phyloP scores from a whole-genome alignment of 2,113 vertebrate genomes.

The Chauna torquata region DNA sequence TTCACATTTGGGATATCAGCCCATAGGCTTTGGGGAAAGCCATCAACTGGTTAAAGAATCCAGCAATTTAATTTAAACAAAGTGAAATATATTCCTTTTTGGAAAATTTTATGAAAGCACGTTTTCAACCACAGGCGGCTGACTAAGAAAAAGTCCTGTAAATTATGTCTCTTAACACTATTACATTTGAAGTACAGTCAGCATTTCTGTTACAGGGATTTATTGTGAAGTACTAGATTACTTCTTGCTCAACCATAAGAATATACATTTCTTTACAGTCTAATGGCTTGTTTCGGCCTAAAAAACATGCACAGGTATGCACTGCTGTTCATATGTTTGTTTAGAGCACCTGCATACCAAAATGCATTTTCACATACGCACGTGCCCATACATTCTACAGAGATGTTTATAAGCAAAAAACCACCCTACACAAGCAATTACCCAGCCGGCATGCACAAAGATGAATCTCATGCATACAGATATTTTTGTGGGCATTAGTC shows the following conservation, averaged over 20 bases:
- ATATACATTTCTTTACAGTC: background rate
- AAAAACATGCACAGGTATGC: background rate
- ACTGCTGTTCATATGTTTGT: background rate
- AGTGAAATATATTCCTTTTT: background rate
- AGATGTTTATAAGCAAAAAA: background rate
- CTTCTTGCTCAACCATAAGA: background rate
- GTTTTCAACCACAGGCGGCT: background rate
- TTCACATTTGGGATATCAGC: background rate
- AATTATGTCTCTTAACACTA: background rate
- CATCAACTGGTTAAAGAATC: background rate
- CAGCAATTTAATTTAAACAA: background rate
- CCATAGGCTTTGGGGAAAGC: background rate
- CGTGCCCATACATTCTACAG: background rate
- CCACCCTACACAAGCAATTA: background rate
- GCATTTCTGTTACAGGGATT: background rate
- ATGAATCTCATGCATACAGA: background rate
- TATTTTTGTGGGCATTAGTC: constrained; percentile 59
- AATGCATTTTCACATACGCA: background rate
- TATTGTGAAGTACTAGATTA: background rate
- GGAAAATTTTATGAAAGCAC: background rate
- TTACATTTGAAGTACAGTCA: background rate
- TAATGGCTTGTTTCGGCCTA: background rate
- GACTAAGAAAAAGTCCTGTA: background rate
- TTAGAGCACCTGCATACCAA: background rate
- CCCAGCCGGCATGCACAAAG: background rate